Evolutionary conservation across 2,888 invertebrate genomes (phyloP).

Genomic region (Campoplex capitator): DNA sequence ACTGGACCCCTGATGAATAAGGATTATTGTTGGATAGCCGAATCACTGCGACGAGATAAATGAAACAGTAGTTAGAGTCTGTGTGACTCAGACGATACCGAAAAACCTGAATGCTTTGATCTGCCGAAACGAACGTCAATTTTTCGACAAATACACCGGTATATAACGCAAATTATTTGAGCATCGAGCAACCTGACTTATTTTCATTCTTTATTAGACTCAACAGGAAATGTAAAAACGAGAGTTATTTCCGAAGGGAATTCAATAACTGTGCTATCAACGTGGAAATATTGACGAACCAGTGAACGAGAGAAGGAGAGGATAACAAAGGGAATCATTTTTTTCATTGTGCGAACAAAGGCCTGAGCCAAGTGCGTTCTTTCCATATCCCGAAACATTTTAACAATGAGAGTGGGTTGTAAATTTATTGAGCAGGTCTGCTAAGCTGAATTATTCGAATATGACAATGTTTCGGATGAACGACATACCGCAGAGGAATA

Average conservation of each 20-base stretch:
- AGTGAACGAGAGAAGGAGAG: not conserved
- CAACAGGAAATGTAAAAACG: not conserved
- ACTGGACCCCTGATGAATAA: not conserved
- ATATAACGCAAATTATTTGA: not conserved
- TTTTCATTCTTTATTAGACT: conserved; percentile 10
- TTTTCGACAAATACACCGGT: not conserved
- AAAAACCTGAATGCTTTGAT: not conserved
- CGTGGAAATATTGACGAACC: conserved; percentile 34
- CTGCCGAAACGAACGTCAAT: not conserved
- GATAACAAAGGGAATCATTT: conserved; percentile 44
- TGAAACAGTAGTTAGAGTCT: conserved; percentile 43
- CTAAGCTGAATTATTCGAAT: not conserved
- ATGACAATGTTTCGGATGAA: conserved; percentile 19
- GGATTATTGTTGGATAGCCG: not conserved
- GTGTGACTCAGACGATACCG: conserved; percentile 24
- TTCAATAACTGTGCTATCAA: conserved; percentile 38
- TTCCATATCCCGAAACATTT: conserved; percentile 29
- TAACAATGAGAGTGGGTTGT: conserved; percentile 38
- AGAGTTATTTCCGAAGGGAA: conserved; percentile 22
- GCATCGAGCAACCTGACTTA: not conserved
- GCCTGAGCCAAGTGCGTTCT: conserved; percentile 20
- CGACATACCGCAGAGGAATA: conserved; percentile 28
- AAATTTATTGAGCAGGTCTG: conserved; percentile 25
- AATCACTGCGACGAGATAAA: not conserved
- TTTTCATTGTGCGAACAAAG: conserved; percentile 17